Conservation (phyloP, 2,797 vertebrate genomes). For the Arrhamphus sclerolepis region DNA sequence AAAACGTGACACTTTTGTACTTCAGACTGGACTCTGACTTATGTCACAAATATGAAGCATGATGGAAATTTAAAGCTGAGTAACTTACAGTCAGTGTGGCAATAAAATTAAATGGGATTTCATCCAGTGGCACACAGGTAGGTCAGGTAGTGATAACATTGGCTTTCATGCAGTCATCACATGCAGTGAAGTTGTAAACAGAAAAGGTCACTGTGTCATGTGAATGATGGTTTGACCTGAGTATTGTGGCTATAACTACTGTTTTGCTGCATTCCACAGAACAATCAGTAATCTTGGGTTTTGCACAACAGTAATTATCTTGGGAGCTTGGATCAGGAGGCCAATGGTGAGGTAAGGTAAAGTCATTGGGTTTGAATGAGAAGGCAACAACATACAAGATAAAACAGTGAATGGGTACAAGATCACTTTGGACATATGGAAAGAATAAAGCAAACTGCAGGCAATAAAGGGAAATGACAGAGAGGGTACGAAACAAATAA, state of each 20-base stretch:
- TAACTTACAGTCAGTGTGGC: constrained; percentile 17
- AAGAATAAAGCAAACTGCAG: constrained; percentile 26
- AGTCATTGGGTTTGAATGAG: constrained; percentile 5
- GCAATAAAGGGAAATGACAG: constrained; percentile 10
- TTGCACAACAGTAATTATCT: constrained; percentile 66
- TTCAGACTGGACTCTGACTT: constrained; percentile 28
- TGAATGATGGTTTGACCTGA: constrained; percentile 29
- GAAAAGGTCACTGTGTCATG: constrained; percentile 33
- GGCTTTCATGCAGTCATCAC: not conserved
- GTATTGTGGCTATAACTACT: constrained; percentile 51
- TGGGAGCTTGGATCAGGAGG: constrained; percentile 40
- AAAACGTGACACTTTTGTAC: constrained; percentile 22
- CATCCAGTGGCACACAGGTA: constrained; percentile 15
- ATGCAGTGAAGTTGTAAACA: constrained; percentile 31
- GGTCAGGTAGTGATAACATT: constrained; percentile 2
- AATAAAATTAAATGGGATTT: constrained; percentile 45
- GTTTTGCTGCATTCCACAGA: constrained; percentile 48
- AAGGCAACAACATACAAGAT: constrained; percentile 17
- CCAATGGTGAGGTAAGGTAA: constrained; percentile 34
- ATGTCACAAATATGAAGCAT: constrained; percentile 14
- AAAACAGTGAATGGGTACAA: constrained; percentile 13
- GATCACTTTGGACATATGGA: constrained; percentile 18
- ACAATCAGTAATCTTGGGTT: constrained; percentile 62
- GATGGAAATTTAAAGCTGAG: constrained; percentile 32
- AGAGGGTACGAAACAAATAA: constrained; percentile 17